Conservation (phyloP, 1,140 invertebrate species). For the Zaprionus inermis region DNA sequence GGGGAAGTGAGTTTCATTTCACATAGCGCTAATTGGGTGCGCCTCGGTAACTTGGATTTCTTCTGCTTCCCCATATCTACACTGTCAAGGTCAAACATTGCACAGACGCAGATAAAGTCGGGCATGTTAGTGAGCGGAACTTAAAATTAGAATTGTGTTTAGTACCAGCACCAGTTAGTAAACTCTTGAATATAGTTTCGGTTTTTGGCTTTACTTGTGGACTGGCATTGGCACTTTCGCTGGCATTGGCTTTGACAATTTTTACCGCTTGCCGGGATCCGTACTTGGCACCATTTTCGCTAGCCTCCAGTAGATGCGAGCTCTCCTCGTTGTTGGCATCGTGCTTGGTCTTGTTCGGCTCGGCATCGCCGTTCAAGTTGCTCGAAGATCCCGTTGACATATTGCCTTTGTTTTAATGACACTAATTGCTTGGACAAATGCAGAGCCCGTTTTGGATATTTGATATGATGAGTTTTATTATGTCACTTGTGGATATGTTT, state of each 20-base stretch:
- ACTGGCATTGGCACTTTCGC: slow-evolving; percentile 54
- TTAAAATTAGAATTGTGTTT: slow-evolving; percentile 17
- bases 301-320: slow-evolving; percentile 78
- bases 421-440: slow-evolving; percentile 58
- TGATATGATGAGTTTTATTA: slow-evolving; percentile 35
- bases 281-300: slow-evolving; percentile 76
- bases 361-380: slow-evolving; percentile 60
- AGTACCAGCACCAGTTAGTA: slow-evolving; percentile 51
- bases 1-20: slow-evolving; percentile 14
- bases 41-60: slow-evolving; percentile 15
- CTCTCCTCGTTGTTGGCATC: slow-evolving; percentile 72
- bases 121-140: slow-evolving; percentile 2
- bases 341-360: slow-evolving; percentile 53
- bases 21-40: slow-evolving; percentile 51
- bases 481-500: slow-evolving; percentile 67
- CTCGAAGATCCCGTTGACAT: slow-evolving; percentile 74
- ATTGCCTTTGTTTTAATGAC: slow-evolving; percentile 10
- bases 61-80: slow-evolving; percentile 9
- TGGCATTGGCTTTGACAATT: slow-evolving; percentile 63
- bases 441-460: slow-evolving; percentile 10
- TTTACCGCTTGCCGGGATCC: slow-evolving; percentile 80
- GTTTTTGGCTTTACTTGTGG: slow-evolving; percentile 54
- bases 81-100: slow-evolving; percentile 55
- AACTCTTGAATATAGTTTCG: slow-evolving; percentile 12
- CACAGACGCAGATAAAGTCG: slow-evolving; percentile 1